These are phyloP conservation scores for Eremophila alpestris DNA, from an alignment of 2,797 vertebrate genomes.

Conservation along the genomic window DNA sequence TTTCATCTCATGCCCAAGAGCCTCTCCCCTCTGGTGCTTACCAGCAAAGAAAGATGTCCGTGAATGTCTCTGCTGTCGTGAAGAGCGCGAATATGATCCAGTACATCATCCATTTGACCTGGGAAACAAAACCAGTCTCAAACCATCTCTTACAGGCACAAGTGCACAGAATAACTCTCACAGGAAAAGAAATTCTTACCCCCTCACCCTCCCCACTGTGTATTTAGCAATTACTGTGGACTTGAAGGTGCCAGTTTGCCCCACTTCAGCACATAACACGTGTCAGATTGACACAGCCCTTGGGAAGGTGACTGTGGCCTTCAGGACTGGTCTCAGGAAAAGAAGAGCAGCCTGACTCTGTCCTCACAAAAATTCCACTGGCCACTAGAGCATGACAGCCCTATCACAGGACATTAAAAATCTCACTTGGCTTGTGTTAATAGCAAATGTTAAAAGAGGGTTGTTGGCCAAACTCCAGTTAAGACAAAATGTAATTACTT, in stretches of 20 bases:
- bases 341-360: not conserved
- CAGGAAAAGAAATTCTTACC: not conserved
- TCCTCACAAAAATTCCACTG: not conserved
- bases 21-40: slow-evolving; percentile 74
- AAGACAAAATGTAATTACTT: not conserved
- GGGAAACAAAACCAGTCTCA: slow-evolving; percentile 20
- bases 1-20: not conserved
- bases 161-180: not conserved
- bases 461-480: not conserved
- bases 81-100: slow-evolving; percentile 99
- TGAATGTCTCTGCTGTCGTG: slow-evolving; percentile 93
- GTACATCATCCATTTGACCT: slow-evolving; percentile 99
- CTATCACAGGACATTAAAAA: not conserved
- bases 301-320: not conserved
- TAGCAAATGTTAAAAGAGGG: not conserved
- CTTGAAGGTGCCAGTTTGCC: not conserved
- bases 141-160: not conserved
- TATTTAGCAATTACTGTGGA: not conserved
- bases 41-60: slow-evolving; percentile 98
- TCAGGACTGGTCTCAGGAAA: not conserved
- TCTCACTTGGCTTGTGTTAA: not conserved
- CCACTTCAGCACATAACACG: not conserved
- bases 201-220: no score
- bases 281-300: not conserved
- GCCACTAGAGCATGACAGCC: not conserved